Evolutionary conservation across 2,888 invertebrate species (phyloP).

Genomic region (Parnassius mnemosyne): DNA sequence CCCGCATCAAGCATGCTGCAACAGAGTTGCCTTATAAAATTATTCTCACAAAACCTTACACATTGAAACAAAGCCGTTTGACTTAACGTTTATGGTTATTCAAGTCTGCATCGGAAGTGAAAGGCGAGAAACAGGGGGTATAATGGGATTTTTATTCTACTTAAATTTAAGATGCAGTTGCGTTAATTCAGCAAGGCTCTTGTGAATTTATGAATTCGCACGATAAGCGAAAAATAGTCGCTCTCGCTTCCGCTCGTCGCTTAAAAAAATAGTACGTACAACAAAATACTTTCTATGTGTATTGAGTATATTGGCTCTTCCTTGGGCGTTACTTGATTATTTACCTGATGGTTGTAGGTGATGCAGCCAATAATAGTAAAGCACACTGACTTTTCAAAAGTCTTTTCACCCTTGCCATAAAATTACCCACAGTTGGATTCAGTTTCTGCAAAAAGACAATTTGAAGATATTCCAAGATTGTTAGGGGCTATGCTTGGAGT

Average conservation of each 20-base stretch:
- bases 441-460: too few relatives aligned
- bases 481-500: background rate
- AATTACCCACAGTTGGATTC: background rate
- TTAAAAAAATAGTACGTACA: background rate
- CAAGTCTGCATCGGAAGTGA: conserved; percentile 20
- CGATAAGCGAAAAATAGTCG: conserved; percentile 1
- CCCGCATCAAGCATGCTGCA: conserved; percentile 33
- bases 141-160: conserved; percentile 65
- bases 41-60: conserved; percentile 31
- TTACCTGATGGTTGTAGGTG: too few relatives aligned
- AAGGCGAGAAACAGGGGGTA: conserved; percentile 32
- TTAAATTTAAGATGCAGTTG: conserved; percentile 49
- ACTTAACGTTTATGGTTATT: conserved; percentile 50
- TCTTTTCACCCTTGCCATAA: too few relatives aligned
- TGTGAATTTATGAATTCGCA: conserved; percentile 13
- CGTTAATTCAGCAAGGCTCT: conserved; percentile 45
- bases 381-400: too few relatives aligned
- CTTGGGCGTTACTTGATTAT: too few relatives aligned
- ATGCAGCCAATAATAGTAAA: too few relatives aligned
- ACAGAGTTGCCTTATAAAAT: conserved; percentile 37
- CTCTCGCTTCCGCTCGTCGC: background rate
- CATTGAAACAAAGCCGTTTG: conserved; percentile 44
- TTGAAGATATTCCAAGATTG: too few relatives aligned
- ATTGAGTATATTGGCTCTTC: too few relatives aligned
- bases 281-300: too few relatives aligned